Conservation (phyloP, 2,888 invertebrate genomes). For the Steinernema carpocapsae region DNA sequence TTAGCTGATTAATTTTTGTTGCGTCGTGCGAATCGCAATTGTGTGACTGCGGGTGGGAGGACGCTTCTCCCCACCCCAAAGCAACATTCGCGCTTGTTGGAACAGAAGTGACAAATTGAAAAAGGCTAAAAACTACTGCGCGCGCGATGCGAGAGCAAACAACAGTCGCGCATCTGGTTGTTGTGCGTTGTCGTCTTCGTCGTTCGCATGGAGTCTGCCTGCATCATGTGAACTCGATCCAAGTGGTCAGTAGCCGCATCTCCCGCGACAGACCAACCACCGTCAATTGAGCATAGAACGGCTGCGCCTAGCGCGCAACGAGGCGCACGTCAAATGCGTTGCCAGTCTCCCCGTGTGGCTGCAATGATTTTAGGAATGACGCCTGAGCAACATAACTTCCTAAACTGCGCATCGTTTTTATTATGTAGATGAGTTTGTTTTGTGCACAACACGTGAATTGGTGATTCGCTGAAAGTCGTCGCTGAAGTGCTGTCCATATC, state of each 20-base stretch:
- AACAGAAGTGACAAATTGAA: constrained; percentile 19
- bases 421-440: no score
- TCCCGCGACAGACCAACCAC: background rate
- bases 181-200: no score
- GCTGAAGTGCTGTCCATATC: no score
- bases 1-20: no score
- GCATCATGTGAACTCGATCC: background rate
- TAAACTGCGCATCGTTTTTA: no score
- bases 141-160: constrained; percentile 1
- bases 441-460: no score
- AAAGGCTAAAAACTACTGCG: background rate
- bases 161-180: background rate
- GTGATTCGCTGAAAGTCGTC: no score
- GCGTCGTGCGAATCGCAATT: no score
- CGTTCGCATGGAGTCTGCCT: no score
- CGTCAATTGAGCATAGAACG: constrained; percentile 8
- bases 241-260: constrained; percentile 11
- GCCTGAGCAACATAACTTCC: background rate
- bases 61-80: background rate
- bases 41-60: no score
- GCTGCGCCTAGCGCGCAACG: constrained; percentile 18
- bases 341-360: background rate
- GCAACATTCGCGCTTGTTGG: constrained; percentile 24
- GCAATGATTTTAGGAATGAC: constrained; percentile 23
- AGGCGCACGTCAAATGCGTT: background rate